phyloP scores from a whole-genome alignment of 2,888 invertebrate species.

The Phorcus lineatus region DNA sequence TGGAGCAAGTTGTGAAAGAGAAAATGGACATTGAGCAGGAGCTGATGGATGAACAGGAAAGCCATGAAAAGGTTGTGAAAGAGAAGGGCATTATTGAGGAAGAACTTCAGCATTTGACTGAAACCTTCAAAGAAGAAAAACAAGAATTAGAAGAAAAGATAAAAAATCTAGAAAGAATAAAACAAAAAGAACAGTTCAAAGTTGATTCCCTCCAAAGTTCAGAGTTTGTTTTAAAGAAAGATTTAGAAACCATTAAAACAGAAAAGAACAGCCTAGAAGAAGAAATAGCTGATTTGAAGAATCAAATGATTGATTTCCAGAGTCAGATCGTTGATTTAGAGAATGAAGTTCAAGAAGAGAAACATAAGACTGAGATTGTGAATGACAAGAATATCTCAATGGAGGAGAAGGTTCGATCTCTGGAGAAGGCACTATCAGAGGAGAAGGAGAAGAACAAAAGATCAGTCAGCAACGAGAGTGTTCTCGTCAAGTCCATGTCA shows the following conservation, averaged over 20 bases:
- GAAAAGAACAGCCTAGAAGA: constrained; percentile 2
- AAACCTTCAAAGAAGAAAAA: constrained; percentile 4
- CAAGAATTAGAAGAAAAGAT: background rate
- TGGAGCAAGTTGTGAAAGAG: background rate
- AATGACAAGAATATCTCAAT: background rate
- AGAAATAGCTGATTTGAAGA: background rate
- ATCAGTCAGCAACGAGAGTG: constrained; percentile 29
- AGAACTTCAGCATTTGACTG: background rate
- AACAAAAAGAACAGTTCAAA: constrained; percentile 8
- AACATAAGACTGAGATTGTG: background rate
- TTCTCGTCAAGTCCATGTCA: constrained; percentile 11
- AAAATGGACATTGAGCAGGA: background rate
- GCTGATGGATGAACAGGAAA: constrained; percentile 31
- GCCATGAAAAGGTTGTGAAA: constrained; percentile 31
- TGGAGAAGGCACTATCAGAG: background rate
- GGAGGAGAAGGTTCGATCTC: background rate
- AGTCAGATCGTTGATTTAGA: constrained; percentile 34
- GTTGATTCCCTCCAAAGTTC: background rate
- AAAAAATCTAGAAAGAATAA: constrained; percentile 15
- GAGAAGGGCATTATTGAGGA: constrained; percentile 28
- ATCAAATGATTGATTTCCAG: constrained; percentile 27
- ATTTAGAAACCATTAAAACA: background rate
- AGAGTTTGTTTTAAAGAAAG: constrained; percentile 4
- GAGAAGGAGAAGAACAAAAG: constrained; percentile 31
- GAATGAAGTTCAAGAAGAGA: constrained; percentile 25